Base-by-base conservation (phyloP, 2,888 invertebrate genomes). In the Polyommatus icarus region DNA sequence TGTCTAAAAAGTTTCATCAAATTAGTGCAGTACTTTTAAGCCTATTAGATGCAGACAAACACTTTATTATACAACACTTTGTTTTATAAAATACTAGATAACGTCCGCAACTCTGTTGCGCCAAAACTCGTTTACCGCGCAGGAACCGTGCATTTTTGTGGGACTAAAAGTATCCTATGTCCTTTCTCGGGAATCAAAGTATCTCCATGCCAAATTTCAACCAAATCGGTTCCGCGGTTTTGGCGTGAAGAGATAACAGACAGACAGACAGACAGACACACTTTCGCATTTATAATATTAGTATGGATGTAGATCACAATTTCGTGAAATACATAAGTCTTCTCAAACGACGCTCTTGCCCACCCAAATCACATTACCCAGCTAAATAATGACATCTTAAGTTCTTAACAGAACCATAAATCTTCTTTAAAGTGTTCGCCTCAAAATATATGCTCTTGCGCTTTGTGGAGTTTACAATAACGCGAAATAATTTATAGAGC, bases 391-490 rank as follows among this genome's bases (percentile, higher is more conserved):
- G 24, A 61, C 61, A 24, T 24, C 61, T 61, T 61, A 20, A 20
- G 24, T 12, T 67, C 12, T 67, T 67, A 67, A 67, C 67, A 6
- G 67, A 67, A 67, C 67, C 12, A 32, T 67, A 29, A 67, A 67
- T 67, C 29, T 67, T 5, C 6, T 15, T 67, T 67, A 67, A 67
- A 32, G 67, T 32, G 67, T 32, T 29, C 20, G 29, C 24, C 24
- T 67, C 67, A 67, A 67, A 32, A 67, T 67, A 67, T 67, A 32
- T 46, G 46, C 20, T n/a, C 6, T 72, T 73, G 46, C 46, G 73
- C 46, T 46, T 73, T 73, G 73, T 73, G 24, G 24, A 46, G 73
- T 73, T 20, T 67, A 67, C 67, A 32, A 67, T 73, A 73, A 73
- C n/a, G 73, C 46, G 36, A 40, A 20, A 46, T 46, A 73, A 73